phyloP scores from a whole-genome alignment of 53 echinoderm and acorn worm genomes.

The Apostichopus leukothele region DNA sequence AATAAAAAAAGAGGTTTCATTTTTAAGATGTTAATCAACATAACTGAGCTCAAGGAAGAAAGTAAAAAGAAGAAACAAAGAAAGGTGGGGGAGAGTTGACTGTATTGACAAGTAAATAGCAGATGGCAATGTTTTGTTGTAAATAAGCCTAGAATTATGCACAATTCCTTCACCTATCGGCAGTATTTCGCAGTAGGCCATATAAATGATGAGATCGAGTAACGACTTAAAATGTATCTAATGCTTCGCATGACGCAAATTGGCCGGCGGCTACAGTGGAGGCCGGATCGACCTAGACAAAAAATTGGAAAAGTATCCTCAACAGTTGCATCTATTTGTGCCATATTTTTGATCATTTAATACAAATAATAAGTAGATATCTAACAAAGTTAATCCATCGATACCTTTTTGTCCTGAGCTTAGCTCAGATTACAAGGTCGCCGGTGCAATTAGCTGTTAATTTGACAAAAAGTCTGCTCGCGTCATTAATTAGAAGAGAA shows the following conservation, averaged over 20 bases:
- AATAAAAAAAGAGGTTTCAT: not conserved
- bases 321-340: not conserved
- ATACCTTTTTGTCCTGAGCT: too few relatives aligned
- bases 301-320: not conserved
- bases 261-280: not conserved
- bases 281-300: not conserved
- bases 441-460: too few relatives aligned
- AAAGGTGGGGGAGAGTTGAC: not conserved
- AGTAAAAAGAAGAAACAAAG: not conserved
- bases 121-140: not conserved
- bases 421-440: too few relatives aligned
- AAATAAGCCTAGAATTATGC: not conserved
- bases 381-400: too few relatives aligned
- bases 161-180: not conserved
- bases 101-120: conserved; percentile 5
- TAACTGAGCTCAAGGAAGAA: not conserved
- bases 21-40: not conserved
- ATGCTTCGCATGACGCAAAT: not conserved
- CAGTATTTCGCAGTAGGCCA: not conserved
- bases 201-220: not conserved
- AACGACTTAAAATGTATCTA: not conserved
- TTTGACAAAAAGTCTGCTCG: too few relatives aligned
- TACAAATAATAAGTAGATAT: too few relatives aligned
- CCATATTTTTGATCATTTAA: too few relatives aligned
- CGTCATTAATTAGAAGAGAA: too few relatives aligned